phyloP scores from a whole-genome alignment of 2,113 vertebrate species.

The Eulemur macaco region DNA sequence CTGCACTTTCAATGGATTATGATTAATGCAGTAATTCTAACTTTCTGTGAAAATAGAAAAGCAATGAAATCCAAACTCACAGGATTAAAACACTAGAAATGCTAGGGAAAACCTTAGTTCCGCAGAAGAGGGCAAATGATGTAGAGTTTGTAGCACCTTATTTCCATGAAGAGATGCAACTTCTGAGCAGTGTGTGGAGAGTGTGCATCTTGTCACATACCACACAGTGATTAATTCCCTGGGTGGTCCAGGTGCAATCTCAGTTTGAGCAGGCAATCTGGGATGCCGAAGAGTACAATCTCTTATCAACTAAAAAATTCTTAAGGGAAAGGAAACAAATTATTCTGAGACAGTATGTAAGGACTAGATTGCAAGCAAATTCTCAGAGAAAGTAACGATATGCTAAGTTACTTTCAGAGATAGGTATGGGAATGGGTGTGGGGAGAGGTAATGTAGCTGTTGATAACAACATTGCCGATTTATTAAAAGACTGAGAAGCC shows the following conservation, averaged over 20 bases:
- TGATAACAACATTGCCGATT: background rate
- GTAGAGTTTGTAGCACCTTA: background rate
- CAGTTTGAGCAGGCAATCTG: background rate
- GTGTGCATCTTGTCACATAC: accelerated
- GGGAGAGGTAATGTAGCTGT: background rate
- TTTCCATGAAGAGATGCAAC: background rate
- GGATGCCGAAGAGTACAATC: background rate
- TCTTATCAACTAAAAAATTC: background rate
- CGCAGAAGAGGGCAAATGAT: background rate
- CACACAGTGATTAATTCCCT: background rate
- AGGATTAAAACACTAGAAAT: background rate
- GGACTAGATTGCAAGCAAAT: background rate
- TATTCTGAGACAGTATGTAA: background rate
- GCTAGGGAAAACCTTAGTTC: background rate
- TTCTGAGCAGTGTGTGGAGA: too few relatives aligned
- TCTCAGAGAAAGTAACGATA: background rate
- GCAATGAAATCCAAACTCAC: background rate
- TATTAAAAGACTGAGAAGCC: background rate
- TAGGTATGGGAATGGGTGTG: background rate
- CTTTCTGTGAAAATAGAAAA: background rate
- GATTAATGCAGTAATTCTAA: background rate
- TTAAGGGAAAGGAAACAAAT: background rate
- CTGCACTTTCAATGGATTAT: background rate
- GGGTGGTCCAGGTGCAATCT: background rate
- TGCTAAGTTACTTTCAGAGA: background rate